Percentiles rank a stretch among this genome's conserved stretches.
phyloP scores from a whole-genome alignment of 2,113 vertebrate genomes.

The Corynorhinus townsendii region DNA sequence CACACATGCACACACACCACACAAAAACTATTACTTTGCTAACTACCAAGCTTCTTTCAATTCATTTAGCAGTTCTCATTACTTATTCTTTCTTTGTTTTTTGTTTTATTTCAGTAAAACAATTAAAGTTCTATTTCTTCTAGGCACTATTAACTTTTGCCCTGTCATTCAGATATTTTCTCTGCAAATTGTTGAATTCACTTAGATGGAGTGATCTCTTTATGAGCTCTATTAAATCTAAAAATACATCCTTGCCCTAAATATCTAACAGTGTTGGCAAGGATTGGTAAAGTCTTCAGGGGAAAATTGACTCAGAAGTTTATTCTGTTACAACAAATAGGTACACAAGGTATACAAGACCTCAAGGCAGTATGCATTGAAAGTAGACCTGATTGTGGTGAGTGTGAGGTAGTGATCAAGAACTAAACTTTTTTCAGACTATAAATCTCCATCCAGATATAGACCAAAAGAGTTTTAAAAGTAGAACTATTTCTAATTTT shows the following conservation, averaged over 20 bases:
- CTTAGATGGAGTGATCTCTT: slow-evolving; percentile 4
- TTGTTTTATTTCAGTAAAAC: slow-evolving; percentile 38
- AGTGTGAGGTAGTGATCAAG: not conserved
- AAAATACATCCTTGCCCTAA: not conserved
- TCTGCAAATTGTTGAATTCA: not conserved
- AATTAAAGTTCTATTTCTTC: not conserved
- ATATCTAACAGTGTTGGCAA: not conserved
- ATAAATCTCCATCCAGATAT: not conserved
- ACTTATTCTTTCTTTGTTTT: not conserved
- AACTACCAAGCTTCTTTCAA: not conserved
- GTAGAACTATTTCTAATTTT: not conserved
- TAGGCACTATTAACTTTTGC: not conserved
- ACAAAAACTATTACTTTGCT: not conserved
- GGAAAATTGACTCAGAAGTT: not conserved
- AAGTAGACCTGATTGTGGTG: not conserved
- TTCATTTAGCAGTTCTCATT: not conserved
- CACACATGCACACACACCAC: not conserved
- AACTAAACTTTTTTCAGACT: not conserved
- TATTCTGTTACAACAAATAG: not conserved
- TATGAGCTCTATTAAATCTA: slow-evolving; percentile 2
- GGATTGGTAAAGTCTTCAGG: not conserved
- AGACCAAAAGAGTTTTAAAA: not conserved
- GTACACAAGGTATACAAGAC: not conserved
- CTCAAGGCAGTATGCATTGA: not conserved
- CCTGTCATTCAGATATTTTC: not conserved